Evolutionary conservation across 2,797 vertebrate genomes (phyloP).

Genomic region (Enteromius treurensis): DNA sequence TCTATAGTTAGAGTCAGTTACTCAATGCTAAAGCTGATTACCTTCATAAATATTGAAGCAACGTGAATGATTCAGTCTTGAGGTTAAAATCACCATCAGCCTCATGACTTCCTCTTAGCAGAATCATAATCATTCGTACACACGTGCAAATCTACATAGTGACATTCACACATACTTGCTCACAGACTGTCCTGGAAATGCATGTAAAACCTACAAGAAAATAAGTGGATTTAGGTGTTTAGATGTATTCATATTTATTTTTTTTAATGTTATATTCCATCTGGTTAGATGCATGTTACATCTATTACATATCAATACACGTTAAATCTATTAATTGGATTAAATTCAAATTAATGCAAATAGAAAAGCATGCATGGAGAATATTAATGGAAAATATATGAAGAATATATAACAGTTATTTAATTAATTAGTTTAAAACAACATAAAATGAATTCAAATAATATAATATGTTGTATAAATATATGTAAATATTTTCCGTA

Average conservation of each 20-base stretch:
- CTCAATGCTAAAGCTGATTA: conserved; percentile 13
- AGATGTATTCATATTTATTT: neutral
- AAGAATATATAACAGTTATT: neutral
- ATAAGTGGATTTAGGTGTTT: neutral
- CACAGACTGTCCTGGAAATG: neutral
- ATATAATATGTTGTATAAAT: neutral
- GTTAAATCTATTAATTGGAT: neutral
- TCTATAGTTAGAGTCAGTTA: conserved; percentile 2
- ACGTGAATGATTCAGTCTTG: neutral
- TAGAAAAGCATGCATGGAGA: neutral
- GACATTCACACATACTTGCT: neutral
- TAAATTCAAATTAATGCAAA: neutral
- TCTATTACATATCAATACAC: neutral
- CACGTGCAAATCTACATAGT: neutral
- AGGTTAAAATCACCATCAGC: neutral
- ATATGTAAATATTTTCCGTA: neutral
- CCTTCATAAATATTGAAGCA: neutral
- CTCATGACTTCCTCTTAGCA: neutral
- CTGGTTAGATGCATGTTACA: conserved; percentile 9
- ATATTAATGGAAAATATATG: neutral
- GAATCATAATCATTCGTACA: neutral
- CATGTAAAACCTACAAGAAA: neutral
- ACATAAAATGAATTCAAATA: neutral
- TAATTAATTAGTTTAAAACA: neutral
- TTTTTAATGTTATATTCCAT: neutral